These are phyloP conservation scores for Setophaga kirtlandii DNA, from an alignment of 2,113 vertebrate genomes.

Conservation along the genomic window DNA sequence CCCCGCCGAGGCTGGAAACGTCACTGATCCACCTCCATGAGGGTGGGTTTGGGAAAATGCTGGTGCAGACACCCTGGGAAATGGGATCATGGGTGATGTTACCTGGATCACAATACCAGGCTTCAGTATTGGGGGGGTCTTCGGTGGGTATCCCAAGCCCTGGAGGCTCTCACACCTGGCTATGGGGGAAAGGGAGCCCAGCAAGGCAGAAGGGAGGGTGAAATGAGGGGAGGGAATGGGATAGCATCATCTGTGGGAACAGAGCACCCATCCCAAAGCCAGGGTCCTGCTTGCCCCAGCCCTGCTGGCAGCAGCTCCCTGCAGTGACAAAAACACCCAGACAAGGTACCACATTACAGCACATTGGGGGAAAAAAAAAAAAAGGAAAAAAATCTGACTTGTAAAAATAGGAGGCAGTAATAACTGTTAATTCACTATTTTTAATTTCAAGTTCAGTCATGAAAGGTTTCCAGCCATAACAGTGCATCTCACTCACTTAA, in stretches of 20 bases:
- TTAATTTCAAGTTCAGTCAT: neutral
- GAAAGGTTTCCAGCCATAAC: neutral
- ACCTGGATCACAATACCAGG: neutral
- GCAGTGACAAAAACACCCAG: neutral
- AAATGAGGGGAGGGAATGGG: neutral
- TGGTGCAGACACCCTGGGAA: neutral
- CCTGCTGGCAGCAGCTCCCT: neutral
- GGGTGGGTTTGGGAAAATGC: neutral
- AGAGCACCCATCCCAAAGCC: neutral
- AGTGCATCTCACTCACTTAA: neutral
- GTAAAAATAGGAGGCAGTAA: neutral
- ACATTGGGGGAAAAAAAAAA: rapidly evolving
- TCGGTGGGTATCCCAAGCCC: neutral
- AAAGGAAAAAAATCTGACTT: neutral
- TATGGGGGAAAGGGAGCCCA: rapidly evolving
- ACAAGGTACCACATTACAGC: neutral
- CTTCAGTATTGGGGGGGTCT: neutral
- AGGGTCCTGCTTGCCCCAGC: neutral
- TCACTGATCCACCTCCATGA: rapidly evolving
- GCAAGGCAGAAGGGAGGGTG: too few species aligned
- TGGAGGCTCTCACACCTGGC: neutral
- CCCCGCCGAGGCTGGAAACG: neutral
- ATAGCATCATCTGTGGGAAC: neutral
- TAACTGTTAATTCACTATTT: neutral
- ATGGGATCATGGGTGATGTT: rapidly evolving